A percentile compares a stretch with the other conserved stretches of the same genome.
Conservation (phyloP, 2,113 vertebrate species). For the Pycnonotus jocosus region DNA sequence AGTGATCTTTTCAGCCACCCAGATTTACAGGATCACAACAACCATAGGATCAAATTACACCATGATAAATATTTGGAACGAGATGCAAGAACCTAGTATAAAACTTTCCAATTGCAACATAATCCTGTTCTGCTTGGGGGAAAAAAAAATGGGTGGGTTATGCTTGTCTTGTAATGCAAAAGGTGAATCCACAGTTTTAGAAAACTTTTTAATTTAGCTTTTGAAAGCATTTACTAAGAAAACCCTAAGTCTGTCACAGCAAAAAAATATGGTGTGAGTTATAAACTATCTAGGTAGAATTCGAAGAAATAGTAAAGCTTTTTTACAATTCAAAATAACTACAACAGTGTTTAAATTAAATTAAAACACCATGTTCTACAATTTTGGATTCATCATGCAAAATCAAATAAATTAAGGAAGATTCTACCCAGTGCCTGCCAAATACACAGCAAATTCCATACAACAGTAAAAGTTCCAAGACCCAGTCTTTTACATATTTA, state of each 20-base stretch:
- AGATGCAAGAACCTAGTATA: background rate
- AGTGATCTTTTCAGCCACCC: background rate
- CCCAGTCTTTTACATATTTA: background rate
- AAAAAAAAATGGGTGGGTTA: background rate
- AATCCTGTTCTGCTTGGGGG: background rate
- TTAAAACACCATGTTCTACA: background rate
- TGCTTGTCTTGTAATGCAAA: background rate
- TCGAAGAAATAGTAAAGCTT: background rate
- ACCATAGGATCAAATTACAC: background rate
- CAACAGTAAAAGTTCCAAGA: background rate
- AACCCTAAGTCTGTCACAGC: background rate
- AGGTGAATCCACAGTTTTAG: background rate
- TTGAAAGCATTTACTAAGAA: background rate
- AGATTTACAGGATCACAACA: background rate
- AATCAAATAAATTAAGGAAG: background rate
- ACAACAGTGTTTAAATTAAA: background rate
- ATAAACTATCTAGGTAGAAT: background rate
- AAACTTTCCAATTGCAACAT: background rate
- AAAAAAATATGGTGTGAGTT: background rate
- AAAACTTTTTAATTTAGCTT: background rate
- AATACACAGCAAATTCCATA: background rate
- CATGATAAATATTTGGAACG: background rate
- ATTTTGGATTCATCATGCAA: background rate
- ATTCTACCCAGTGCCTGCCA: background rate
- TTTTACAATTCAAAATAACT: background rate